These are phyloP conservation scores for Ornithorhynchus anatinus DNA, from an alignment of 2,113 vertebrate genomes.

Conservation along the genomic window DNA sequence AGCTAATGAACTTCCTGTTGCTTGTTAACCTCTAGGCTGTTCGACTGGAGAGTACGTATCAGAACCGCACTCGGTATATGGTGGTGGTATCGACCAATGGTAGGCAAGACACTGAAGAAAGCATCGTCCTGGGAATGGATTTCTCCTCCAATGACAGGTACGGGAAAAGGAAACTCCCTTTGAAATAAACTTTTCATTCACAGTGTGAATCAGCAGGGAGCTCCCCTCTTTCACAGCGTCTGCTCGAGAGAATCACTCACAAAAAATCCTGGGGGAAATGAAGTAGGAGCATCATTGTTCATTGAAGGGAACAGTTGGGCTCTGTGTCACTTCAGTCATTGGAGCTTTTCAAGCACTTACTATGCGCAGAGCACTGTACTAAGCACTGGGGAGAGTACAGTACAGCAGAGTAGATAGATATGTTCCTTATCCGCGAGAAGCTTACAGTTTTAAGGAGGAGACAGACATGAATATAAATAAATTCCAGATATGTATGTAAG, in stretches of 20 bases:
- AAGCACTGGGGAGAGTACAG: constrained; percentile 11
- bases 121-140: constrained; percentile 95
- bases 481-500: too few relatives aligned
- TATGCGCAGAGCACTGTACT: not conserved
- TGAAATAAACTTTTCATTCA: constrained; percentile 3
- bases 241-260: not conserved
- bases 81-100: constrained; percentile 96
- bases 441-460: too few relatives aligned
- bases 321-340: too few relatives aligned
- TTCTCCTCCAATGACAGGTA: constrained; percentile 92
- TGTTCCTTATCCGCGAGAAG: too few relatives aligned
- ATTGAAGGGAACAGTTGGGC: not conserved
- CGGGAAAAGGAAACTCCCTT: not conserved
- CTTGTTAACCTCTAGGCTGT: constrained; percentile 80
- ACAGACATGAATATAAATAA: too few relatives aligned
- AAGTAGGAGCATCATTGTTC: not conserved
- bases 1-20: not conserved
- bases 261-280: not conserved
- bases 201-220: not conserved
- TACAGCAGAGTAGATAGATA: too few relatives aligned
- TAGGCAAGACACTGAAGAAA: constrained; percentile 95
- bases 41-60: constrained; percentile 90
- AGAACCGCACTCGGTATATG: constrained; percentile 94
- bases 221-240: not conserved
- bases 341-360: not conserved